phyloP scores from a whole-genome alignment of 1,140 invertebrate species.

The Drosophila setifemur region DNA sequence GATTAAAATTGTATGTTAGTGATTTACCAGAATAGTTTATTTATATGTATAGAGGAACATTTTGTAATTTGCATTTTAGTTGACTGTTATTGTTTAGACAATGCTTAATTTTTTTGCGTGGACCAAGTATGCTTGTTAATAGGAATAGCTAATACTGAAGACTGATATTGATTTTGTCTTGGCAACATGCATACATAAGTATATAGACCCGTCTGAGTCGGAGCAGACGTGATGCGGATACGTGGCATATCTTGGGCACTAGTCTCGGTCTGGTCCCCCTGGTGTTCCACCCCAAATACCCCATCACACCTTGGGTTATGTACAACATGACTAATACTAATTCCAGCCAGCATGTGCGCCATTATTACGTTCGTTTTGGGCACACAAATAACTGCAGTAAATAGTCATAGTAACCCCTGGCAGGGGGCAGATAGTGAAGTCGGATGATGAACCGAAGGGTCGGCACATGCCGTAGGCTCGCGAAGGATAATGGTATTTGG shows the following conservation, averaged over 20 bases:
- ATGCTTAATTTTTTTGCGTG: not conserved
- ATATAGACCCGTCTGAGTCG: conserved; percentile 20
- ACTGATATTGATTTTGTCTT: conserved; percentile 63
- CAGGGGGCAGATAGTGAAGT: not conserved
- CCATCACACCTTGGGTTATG: conserved; percentile 25
- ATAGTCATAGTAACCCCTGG: conserved; percentile 63
- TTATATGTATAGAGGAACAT: too few species aligned
- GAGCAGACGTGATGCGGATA: conserved; percentile 39
- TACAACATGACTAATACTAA: conserved; percentile 65
- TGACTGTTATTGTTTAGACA: too few species aligned
- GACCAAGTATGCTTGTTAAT: not conserved
- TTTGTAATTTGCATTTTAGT: too few species aligned
- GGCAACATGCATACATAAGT: conserved; percentile 9
- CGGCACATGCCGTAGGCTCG: conserved; percentile 6
- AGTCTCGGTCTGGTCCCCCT: not conserved
- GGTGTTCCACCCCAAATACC: not conserved
- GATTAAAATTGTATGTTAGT: too few species aligned
- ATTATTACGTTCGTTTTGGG: conserved; percentile 36
- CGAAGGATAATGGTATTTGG: conserved; percentile 53
- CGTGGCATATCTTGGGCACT: conserved; percentile 44
- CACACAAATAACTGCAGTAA: conserved; percentile 66
- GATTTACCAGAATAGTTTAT: too few species aligned
- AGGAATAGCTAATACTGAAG: conserved; percentile 36
- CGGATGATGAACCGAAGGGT: not conserved
- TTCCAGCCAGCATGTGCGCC: conserved; percentile 42